These are phyloP conservation scores for Conopomorpha cramerella DNA, from an alignment of 1,140 invertebrate species.

Conservation along the genomic window DNA sequence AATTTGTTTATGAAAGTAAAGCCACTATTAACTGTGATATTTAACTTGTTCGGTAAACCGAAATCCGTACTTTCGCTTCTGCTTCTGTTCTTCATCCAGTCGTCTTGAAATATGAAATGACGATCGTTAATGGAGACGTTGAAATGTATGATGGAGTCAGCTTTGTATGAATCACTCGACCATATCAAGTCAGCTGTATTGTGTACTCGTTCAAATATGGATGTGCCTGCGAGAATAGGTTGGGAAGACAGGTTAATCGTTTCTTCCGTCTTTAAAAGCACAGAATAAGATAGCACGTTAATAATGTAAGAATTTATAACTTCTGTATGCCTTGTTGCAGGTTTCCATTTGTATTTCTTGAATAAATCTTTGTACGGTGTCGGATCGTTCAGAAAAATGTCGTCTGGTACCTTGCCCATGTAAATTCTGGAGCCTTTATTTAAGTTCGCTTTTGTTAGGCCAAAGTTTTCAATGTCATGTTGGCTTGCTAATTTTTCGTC, in stretches of 20 bases:
- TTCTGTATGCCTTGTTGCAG: conserved; percentile 13
- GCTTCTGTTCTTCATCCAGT: too few species aligned
- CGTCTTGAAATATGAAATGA: too few species aligned
- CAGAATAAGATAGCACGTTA: conserved; percentile 12
- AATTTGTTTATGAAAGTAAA: conserved; percentile 12
- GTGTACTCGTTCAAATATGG: too few species aligned
- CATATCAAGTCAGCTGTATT: too few species aligned
- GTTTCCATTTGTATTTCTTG: conserved; percentile 20
- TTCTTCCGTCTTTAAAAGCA: conserved; percentile 14
- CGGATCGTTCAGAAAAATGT: conserved; percentile 26
- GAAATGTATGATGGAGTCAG: too few species aligned
- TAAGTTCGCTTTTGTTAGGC: conserved; percentile 21
- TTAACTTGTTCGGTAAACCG: conserved; percentile 13
- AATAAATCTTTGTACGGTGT: conserved; percentile 24
- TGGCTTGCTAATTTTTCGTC: too few species aligned
- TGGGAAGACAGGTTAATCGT: too few species aligned
- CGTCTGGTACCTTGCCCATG: conserved; percentile 20
- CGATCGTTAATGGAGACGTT: too few species aligned
- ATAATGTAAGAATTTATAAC: conserved; percentile 12
- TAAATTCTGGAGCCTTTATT: conserved; percentile 19
- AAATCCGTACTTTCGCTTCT: too few species aligned
- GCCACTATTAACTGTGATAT: conserved; percentile 14
- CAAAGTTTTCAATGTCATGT: too few species aligned
- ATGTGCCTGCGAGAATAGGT: too few species aligned
- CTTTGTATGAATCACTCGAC: too few species aligned